Conservation (phyloP, 2,888 invertebrate species). For the Chaitophorus viminalis region DNA sequence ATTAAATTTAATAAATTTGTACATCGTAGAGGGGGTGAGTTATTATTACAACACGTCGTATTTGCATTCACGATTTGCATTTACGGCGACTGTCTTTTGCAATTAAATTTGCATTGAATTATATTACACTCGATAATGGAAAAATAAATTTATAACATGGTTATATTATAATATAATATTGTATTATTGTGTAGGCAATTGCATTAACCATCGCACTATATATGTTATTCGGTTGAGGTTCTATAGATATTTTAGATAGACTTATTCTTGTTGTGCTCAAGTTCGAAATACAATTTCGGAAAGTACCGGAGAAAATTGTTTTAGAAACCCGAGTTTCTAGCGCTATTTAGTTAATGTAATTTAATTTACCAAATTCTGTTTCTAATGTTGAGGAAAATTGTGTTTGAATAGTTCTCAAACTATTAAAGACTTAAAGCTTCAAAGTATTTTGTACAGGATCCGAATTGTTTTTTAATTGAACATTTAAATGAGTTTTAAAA, state of each 20-base stretch:
- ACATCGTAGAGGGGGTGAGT: background rate
- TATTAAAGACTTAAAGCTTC: constrained; percentile 20
- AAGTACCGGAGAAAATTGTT: constrained; percentile 11
- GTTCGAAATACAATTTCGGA: constrained; percentile 22
- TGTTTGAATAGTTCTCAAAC: constrained; percentile 32
- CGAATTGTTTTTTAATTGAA: constrained; percentile 18
- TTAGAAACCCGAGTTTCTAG: constrained; percentile 4
- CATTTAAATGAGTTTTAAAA: background rate
- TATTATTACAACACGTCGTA: background rate
- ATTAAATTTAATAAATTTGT: background rate
- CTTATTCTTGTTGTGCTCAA: background rate
- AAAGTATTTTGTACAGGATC: background rate
- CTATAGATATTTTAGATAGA: background rate
- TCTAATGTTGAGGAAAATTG: constrained; percentile 35
- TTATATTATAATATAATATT: background rate
- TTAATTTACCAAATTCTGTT: constrained; percentile 25
- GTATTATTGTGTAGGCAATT: background rate
- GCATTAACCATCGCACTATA: background rate
- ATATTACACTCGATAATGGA: background rate
- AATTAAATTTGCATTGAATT: background rate
- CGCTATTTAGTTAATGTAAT: constrained; percentile 1
- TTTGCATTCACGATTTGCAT: background rate
- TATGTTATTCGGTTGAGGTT: background rate
- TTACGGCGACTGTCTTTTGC: background rate
- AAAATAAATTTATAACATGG: background rate